A percentile compares a stretch with the other conserved stretches of the same genome.
Evolutionary conservation across 2,113 vertebrate species (phyloP).

Genomic region (Syngnathus typhle): DNA sequence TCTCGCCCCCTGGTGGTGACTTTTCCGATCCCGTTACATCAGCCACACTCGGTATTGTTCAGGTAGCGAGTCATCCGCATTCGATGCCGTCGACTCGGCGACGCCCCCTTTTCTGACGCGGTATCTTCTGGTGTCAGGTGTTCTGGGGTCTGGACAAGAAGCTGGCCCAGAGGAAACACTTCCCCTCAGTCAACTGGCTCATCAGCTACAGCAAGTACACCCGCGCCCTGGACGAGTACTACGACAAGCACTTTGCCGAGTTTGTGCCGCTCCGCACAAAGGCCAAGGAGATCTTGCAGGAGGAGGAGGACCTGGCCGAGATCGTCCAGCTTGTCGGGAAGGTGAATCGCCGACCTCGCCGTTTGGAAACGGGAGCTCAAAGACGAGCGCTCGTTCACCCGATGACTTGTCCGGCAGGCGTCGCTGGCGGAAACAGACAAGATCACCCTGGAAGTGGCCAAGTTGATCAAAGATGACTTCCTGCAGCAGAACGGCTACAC

Average conservation of each 20-base stretch:
- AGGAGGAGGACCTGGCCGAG: slow-evolving; percentile 95
- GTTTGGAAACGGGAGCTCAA: slow-evolving; percentile 11
- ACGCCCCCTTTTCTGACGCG: neutral
- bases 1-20: slow-evolving; percentile 96
- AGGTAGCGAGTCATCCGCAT: slow-evolving; percentile 51
- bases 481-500: slow-evolving; percentile 97
- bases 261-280: slow-evolving; percentile 94
- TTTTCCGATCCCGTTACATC: slow-evolving; percentile 98
- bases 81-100: neutral
- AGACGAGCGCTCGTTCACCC: slow-evolving; percentile 33
- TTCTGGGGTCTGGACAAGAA: slow-evolving; percentile 99
- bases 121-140: slow-evolving; percentile 67
- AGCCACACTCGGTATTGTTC: slow-evolving; percentile 93
- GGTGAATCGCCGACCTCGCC: slow-evolving; percentile 54
- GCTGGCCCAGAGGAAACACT: slow-evolving; percentile 95
- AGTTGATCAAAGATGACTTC: slow-evolving; percentile 96
- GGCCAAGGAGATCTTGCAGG: slow-evolving; percentile 94
- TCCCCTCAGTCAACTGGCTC: slow-evolving; percentile 97
- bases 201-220: slow-evolving; percentile 99
- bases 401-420: slow-evolving; percentile 55
- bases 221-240: slow-evolving; percentile 89
- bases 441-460: slow-evolving; percentile 97
- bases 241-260: slow-evolving; percentile 92
- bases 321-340: slow-evolving; percentile 98
- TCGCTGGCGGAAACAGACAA: slow-evolving; percentile 96